These are phyloP conservation scores for Muscicapa striata DNA, from an alignment of 2,797 vertebrate species.

Conservation along the genomic window DNA sequence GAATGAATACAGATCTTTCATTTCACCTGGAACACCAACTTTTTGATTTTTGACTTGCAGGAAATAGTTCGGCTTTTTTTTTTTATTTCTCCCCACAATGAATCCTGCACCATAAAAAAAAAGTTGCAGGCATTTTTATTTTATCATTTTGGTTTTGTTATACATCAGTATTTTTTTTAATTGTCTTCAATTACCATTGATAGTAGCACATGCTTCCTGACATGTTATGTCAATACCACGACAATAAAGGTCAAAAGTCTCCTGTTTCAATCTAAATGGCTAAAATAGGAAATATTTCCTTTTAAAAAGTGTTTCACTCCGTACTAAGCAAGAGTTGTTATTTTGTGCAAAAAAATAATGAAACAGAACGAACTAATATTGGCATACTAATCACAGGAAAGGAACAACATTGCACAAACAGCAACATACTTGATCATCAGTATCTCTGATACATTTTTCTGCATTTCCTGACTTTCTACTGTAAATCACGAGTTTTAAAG, in stretches of 20 bases:
- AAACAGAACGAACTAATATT: not conserved
- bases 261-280: not conserved
- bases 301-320: not conserved
- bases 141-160: not conserved
- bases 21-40: slow-evolving; percentile 10
- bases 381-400: slow-evolving; percentile 26
- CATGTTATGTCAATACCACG: not conserved
- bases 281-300: slow-evolving; percentile 17
- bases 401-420: not conserved
- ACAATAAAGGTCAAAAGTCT: slow-evolving; percentile 4
- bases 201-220: not conserved
- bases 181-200: not conserved
- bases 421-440: not conserved
- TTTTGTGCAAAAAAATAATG: not conserved
- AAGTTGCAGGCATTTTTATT: not conserved
- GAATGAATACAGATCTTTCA: not conserved
- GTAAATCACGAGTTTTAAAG: slow-evolving; percentile 3
- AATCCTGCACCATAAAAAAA: not conserved
- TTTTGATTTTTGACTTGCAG: not conserved
- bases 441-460: slow-evolving; percentile 7
- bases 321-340: not conserved
- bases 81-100: not conserved
- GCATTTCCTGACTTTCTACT: slow-evolving; percentile 28
- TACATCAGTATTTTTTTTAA: not conserved
- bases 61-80: not conserved